Evolutionary conservation across 1,140 invertebrate genomes (phyloP).

Genomic region (Eriosoma lanigerum): DNA sequence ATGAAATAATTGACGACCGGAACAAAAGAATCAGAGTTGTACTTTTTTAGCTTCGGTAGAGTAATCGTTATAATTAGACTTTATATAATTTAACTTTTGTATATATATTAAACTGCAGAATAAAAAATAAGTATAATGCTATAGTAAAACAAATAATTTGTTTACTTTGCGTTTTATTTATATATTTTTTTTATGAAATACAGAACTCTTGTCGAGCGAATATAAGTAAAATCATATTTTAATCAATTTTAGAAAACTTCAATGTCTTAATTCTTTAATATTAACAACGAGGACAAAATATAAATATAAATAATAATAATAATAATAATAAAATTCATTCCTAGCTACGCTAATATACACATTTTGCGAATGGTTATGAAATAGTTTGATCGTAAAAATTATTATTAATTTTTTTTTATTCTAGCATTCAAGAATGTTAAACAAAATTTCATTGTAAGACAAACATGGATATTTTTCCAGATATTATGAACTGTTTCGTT

Average conservation of each 20-base stretch:
- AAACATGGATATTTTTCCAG: too few species aligned
- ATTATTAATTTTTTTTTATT: too few species aligned
- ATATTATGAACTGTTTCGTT: too few species aligned
- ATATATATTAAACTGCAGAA: neutral
- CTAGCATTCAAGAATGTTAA: too few species aligned
- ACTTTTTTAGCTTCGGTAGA: neutral
- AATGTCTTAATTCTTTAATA: neutral
- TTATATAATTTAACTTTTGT: neutral
- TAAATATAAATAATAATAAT: neutral
- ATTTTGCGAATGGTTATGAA: too few species aligned
- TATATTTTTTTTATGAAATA: too few species aligned
- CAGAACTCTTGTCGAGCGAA: neutral
- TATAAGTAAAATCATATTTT: slow-evolving; percentile 29
- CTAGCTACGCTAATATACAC: too few species aligned
- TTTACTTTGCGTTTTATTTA: neutral
- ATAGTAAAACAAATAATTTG: slow-evolving; percentile 23
- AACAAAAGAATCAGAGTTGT: neutral
- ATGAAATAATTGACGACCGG: neutral
- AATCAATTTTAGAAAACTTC: neutral
- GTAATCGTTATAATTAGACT: neutral
- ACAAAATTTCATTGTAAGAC: too few species aligned
- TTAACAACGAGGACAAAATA: too few species aligned
- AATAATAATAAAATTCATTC: neutral
- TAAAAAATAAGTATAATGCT: neutral
- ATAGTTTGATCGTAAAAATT: too few species aligned